Percentiles rank a stretch among this genome's conserved stretches.
Conservation (phyloP, 2,113 vertebrate species). For the Garra rufa region DNA sequence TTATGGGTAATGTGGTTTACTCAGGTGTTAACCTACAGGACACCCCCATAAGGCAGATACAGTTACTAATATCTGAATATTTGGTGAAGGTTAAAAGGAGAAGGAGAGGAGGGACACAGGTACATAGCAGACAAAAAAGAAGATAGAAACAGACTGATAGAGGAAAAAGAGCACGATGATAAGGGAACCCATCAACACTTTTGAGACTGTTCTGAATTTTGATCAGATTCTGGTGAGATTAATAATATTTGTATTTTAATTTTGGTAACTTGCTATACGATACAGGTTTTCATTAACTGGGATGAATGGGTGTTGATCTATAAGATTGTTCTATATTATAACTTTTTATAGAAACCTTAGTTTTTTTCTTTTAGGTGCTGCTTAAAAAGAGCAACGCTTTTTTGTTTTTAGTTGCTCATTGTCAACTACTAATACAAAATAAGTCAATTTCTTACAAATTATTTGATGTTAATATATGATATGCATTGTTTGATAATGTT, state of each 20-base stretch:
- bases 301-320: neutral
- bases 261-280: neutral
- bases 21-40: conserved; percentile 53
- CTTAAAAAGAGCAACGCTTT: neutral
- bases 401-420: neutral
- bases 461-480: no score
- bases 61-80: conserved; percentile 55
- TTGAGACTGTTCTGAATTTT: conserved; percentile 76
- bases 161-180: conserved; percentile 61
- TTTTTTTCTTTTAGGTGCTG: no score
- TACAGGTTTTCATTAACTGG: neutral
- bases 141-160: conserved; percentile 32
- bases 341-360: neutral
- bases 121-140: conserved; percentile 36
- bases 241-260: conserved; percentile 6
- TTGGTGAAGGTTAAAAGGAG: conserved; percentile 60
- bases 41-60: conserved; percentile 64
- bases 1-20: conserved; percentile 52
- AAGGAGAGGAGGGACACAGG: conserved; percentile 58
- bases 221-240: conserved; percentile 78
- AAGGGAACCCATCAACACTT: conserved; percentile 74
- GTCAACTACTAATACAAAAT: neutral
- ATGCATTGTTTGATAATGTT: neutral
- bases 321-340: neutral
- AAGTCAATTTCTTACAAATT: no score